Base-by-base conservation (phyloP, 92 coral and sea anemone genomes). In the Phenganax stokvisi region DNA sequence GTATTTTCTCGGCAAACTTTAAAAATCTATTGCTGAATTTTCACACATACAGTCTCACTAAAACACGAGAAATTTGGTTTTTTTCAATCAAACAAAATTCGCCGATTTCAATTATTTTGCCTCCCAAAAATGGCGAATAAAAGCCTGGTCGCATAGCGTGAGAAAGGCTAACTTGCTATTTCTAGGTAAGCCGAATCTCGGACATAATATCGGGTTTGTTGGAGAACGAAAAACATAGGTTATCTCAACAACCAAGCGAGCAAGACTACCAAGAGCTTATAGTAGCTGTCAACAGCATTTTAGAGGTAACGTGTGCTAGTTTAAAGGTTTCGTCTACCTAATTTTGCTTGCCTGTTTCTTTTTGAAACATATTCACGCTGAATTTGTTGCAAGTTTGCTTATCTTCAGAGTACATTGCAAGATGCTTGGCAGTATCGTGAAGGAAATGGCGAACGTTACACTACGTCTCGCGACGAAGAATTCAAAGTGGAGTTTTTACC, bases 381-480 rank as follows among this genome's bases (percentile, higher is more conserved):
- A 20, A 20, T 16, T 13, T 67, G 57, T 80, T 90, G 92, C 92
- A 88, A 80, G 87, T 12, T 12, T 58, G 8, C 29, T 6, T 68
- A 11, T 54, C 0, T 52, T 37, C 54, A 79, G 83, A 63, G 63
- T 79, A 20, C 92, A 77, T 87, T 94, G 7, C 89, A 86, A 29
- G 94, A 90, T 62, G 97, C 98, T 17, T 94, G 98, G 98, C 91
- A 90, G 51, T 94, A 86, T 83, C 87, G 97, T 16, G 94, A 94
- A 81, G 84, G 84, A 44, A 88, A 89, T 82, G 88, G 85, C 13
- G 55, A 83, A 8, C 11, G 78, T 12, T 94, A 92, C 75, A 86
- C 88, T 67, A 83, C 89, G 11, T 85, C 84, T 81, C 54, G 77
- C 6, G 78, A 37, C 0, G 76, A 73, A 10, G 93, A 88, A 20